A percentile compares a stretch with the other conserved stretches of the same genome.
Conservation (phyloP, 1,140 invertebrate species). For the Drosophila sucinea region DNA sequence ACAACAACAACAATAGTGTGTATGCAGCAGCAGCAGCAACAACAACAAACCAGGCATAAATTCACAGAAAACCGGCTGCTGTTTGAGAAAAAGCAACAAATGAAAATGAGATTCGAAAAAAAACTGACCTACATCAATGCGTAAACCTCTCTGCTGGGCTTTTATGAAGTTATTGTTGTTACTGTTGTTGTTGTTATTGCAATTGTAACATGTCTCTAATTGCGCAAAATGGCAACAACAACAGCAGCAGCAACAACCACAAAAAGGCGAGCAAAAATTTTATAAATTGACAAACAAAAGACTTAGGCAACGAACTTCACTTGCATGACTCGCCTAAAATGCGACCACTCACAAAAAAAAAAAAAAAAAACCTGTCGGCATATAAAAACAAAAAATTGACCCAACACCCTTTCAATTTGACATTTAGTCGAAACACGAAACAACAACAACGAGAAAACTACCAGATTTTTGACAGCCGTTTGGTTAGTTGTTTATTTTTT, state of each 20-base stretch:
- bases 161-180: conserved; percentile 38
- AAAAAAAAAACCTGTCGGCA: not conserved
- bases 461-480: conserved; percentile 10
- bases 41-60: conserved; percentile 43
- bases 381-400: conserved; percentile 20
- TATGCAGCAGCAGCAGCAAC: not conserved
- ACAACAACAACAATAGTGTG: conserved; percentile 17
- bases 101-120: conserved; percentile 40
- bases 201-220: conserved; percentile 69
- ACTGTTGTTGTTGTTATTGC: conserved; percentile 40
- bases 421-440: conserved; percentile 20
- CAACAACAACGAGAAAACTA: not conserved
- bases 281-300: conserved; percentile 57
- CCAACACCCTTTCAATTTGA: conserved; percentile 31
- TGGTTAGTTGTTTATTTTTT: conserved; percentile 25
- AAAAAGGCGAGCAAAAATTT: conserved; percentile 47
- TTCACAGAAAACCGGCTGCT: conserved; percentile 65
- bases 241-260: conserved; percentile 6
- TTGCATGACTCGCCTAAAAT: conserved; percentile 27
- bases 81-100: conserved; percentile 54
- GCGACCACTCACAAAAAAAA: no score
- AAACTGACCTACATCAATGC: conserved; percentile 80
- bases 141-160: conserved; percentile 54
- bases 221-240: conserved; percentile 53
- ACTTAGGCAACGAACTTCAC: conserved; percentile 70